phyloP scores from a whole-genome alignment of 2,888 invertebrate species.

The Tanytarsus gracilentus region DNA sequence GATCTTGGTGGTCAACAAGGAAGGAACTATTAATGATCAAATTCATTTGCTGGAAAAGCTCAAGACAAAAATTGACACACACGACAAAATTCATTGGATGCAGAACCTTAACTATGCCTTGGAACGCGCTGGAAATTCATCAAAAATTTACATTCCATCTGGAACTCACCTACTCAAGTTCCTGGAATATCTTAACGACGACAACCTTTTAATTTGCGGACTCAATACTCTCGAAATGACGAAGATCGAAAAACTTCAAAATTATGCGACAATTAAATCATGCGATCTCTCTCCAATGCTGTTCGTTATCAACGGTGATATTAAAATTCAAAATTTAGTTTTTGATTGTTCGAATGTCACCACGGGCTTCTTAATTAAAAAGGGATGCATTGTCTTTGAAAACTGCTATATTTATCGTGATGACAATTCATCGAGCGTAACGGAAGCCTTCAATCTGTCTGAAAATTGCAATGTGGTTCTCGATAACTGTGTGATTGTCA shows the following conservation, averaged over 20 bases:
- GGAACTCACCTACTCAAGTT: conserved; percentile 46
- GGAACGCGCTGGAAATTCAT: conserved; percentile 40
- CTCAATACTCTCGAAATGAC: conserved; percentile 34
- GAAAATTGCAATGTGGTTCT: conserved; percentile 35
- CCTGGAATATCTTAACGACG: conserved; percentile 47
- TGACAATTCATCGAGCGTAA: conserved; percentile 46
- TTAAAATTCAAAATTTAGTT: conserved; percentile 47
- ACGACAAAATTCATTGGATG: conserved; percentile 43
- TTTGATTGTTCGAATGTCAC: conserved; percentile 47
- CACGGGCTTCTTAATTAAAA: conserved; percentile 46
- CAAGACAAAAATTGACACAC: conserved; percentile 39
- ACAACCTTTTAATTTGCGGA: conserved; percentile 43
- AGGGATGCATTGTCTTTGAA: conserved; percentile 44
- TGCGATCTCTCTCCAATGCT: conserved; percentile 47
- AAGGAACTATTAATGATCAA: conserved; percentile 44
- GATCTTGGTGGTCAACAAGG: conserved; percentile 45
- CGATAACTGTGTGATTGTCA: conserved; percentile 44
- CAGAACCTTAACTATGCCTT: conserved; percentile 39
- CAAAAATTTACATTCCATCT: conserved; percentile 46
- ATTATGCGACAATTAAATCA: conserved; percentile 39
- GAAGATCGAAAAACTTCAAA: conserved; percentile 30
- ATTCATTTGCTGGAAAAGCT: conserved; percentile 43
- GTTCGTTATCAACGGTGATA: conserved; percentile 47
- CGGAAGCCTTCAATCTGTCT: conserved; percentile 47
- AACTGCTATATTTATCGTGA: conserved; percentile 47